A percentile compares a stretch with the other conserved stretches of the same genome.
Conservation (phyloP, 1,140 invertebrate species). For the Lucilia sericata region DNA sequence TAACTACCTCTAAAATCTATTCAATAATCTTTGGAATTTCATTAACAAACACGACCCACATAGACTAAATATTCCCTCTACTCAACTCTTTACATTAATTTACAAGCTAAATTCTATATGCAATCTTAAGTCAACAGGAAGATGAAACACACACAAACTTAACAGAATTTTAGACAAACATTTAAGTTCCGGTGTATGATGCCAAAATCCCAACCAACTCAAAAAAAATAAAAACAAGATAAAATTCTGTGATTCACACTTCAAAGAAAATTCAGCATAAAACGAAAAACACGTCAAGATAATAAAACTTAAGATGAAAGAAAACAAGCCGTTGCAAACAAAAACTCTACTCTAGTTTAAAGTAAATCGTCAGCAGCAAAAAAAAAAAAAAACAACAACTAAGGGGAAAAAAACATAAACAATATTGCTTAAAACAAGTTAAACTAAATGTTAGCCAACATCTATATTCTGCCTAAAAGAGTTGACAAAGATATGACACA, state of each 20-base stretch:
- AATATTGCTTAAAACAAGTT: slow-evolving; percentile 10
- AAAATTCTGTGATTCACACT: slow-evolving; percentile 34
- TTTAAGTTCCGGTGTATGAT: slow-evolving; percentile 10
- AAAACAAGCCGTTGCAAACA: slow-evolving; percentile 21
- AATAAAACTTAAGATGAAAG: slow-evolving; percentile 34
- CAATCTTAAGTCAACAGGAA: slow-evolving; percentile 5
- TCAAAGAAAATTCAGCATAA: slow-evolving; percentile 19
- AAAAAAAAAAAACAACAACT: not conserved
- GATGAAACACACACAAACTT: not conserved
- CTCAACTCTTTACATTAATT: no score
- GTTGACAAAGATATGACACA: not conserved
- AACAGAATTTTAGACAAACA: not conserved
- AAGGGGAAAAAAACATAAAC: not conserved
- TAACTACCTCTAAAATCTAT: no score
- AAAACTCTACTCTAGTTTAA: slow-evolving; percentile 19
- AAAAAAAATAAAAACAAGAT: not conserved
- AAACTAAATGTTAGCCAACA: slow-evolving; percentile 16
- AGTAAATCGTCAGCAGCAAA: not conserved
- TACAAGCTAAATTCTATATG: not conserved
- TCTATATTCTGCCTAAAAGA: not conserved
- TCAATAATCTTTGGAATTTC: no score
- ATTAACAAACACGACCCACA: not conserved
- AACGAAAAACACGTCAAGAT: not conserved
- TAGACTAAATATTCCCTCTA: not conserved
- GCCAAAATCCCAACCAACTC: not conserved